Evolutionary conservation across 2,113 vertebrate genomes (phyloP).

Genomic region (Myrmecophaga tridactyla): DNA sequence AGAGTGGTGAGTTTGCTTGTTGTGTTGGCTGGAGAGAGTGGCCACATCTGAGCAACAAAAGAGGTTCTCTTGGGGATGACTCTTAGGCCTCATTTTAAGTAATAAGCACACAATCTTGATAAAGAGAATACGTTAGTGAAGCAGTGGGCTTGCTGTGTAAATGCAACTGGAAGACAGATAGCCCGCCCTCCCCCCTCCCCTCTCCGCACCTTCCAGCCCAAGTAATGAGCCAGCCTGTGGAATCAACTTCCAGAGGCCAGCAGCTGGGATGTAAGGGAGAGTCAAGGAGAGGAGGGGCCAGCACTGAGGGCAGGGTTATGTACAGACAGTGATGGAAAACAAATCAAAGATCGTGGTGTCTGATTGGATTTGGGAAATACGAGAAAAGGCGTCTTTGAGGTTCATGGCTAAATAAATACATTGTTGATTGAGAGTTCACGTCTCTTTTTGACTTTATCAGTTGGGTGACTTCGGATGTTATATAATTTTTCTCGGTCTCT

Average conservation of each 20-base stretch:
- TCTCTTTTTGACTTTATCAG: neutral
- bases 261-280: neutral
- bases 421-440: neutral
- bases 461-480: neutral
- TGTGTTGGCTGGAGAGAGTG: too few species aligned
- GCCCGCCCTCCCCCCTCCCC: neutral
- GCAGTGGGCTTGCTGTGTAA: neutral
- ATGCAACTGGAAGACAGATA: neutral
- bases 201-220: neutral
- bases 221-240: neutral
- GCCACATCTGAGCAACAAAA: too few species aligned
- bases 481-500: neutral
- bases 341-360: neutral
- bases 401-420: conserved; percentile 9
- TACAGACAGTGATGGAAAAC: neutral
- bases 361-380: neutral
- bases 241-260: neutral
- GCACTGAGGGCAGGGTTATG: neutral
- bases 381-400: neutral
- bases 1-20: too few species aligned
- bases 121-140: neutral
- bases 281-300: neutral
- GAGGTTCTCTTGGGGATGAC: too few species aligned
- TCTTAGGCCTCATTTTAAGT: too few species aligned
- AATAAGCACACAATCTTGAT: neutral